A percentile compares a stretch with the other conserved stretches of the same genome.
These are phyloP conservation scores for Caenorhabditis brenneri DNA, from an alignment of 1,140 invertebrate species.

Conservation along the genomic window DNA sequence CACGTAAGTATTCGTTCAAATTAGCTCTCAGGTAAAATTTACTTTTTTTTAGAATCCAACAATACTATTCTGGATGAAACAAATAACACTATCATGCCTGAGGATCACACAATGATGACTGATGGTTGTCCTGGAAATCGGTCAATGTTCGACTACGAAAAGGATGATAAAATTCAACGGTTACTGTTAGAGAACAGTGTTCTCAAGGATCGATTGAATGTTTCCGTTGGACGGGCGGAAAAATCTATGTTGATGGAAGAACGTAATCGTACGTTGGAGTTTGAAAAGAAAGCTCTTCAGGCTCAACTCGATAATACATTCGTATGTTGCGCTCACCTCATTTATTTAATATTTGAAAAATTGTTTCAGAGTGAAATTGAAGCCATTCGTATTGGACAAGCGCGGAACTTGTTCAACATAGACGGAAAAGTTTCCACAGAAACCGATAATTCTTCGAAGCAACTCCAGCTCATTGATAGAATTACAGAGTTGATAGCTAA, in stretches of 20 bases:
- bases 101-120: constrained; percentile 22
- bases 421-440: background rate
- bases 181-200: constrained; percentile 16
- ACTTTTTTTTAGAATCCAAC: background rate
- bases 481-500: background rate
- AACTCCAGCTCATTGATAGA: background rate
- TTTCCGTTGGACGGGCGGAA: background rate
- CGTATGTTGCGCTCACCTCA: background rate
- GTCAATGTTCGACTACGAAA: constrained; percentile 16
- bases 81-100: background rate
- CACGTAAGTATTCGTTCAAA: too few species aligned
- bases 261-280: background rate
- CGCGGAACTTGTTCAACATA: background rate
- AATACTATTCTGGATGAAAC: background rate
- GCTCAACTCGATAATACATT: background rate
- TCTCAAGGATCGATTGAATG: constrained; percentile 17
- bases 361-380: background rate
- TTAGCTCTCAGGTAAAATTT: too few species aligned
- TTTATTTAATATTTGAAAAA: background rate
- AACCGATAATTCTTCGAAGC: background rate
- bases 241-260: background rate
- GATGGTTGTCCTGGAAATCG: background rate
- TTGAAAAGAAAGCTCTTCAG: constrained; percentile 17
- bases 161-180: constrained; percentile 23
- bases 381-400: background rate